A percentile compares a stretch with the other conserved stretches of the same genome.
phyloP scores from a whole-genome alignment of 35 echinoderm and acorn worm genomes.

The Stichopus chloronotus region DNA sequence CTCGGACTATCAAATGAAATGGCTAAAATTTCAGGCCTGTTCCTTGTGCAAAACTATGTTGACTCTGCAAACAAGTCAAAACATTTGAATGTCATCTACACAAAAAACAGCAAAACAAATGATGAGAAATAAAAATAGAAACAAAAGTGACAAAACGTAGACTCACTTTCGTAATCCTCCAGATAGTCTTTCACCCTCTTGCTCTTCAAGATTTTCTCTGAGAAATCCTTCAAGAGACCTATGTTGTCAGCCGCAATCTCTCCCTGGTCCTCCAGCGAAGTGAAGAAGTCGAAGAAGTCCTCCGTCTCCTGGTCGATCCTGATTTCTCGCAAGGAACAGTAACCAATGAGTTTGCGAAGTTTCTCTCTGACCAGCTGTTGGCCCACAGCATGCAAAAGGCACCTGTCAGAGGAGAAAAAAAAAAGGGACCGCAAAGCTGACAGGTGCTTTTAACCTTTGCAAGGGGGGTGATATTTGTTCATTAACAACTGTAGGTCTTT shows the following conservation, averaged over 20 bases:
- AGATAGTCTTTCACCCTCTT: not conserved
- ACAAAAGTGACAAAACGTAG: not conserved
- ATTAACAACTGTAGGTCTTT: no score
- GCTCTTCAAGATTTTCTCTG: slow-evolving; percentile 9
- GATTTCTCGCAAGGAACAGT: not conserved
- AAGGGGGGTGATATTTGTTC: no score
- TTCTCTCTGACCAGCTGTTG: not conserved
- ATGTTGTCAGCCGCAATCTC: not conserved
- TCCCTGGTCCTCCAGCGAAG: not conserved
- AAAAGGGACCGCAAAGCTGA: no score
- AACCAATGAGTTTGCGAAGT: not conserved
- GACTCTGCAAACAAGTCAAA: no score
- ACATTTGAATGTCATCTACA: not conserved
- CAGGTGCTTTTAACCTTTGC: no score
- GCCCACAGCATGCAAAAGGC: not conserved
- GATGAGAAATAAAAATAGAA: not conserved
- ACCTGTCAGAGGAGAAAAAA: not conserved
- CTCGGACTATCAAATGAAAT: no score
- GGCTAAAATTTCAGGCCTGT: no score
- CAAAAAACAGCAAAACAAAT: not conserved
- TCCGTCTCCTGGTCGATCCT: not conserved
- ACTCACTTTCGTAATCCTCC: slow-evolving; percentile 20
- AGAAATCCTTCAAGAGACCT: slow-evolving; percentile 31
- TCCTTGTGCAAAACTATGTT: no score
- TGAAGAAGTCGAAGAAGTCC: not conserved